phyloP scores from a whole-genome alignment of 2,797 vertebrate genomes.

The Crocidura indochinensis region DNA sequence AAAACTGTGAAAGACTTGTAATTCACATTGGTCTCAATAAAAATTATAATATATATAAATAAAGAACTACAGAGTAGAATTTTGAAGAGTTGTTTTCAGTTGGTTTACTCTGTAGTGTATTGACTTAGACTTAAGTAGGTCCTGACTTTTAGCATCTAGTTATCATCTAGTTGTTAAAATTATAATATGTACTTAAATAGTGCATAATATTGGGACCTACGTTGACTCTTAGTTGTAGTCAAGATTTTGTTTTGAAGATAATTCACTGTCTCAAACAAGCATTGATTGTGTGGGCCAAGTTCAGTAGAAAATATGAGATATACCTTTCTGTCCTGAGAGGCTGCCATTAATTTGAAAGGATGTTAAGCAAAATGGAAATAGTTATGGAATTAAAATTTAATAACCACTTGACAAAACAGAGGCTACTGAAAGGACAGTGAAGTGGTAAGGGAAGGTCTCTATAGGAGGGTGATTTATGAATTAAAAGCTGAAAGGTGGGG shows the following conservation, averaged over 20 bases:
- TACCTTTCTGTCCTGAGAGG: neutral
- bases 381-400: constrained; percentile 33
- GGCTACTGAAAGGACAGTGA: constrained; percentile 42
- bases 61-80: neutral
- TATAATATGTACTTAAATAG: neutral
- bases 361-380: constrained; percentile 57
- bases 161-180: constrained; percentile 33
- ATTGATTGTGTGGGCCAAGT: neutral
- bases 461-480: constrained; percentile 33
- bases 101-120: neutral
- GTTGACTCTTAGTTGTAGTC: constrained; percentile 19
- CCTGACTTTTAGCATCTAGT: neutral
- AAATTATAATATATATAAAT: too few relatives aligned
- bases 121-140: neutral
- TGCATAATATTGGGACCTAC: neutral
- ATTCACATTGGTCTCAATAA: too few relatives aligned
- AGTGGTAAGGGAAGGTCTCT: neutral
- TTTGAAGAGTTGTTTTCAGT: neutral
- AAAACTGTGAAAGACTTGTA: too few relatives aligned
- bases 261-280: constrained; percentile 12
- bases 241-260: constrained; percentile 36
- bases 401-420: constrained; percentile 19
- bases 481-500: constrained; percentile 13
- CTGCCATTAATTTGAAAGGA: constrained; percentile 25
- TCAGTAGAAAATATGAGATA: constrained; percentile 14